Evolutionary conservation across 2,797 vertebrate species (phyloP), one percentile per base, ranked within the genome.

Genomic region (Diceros bicornis): DNA sequence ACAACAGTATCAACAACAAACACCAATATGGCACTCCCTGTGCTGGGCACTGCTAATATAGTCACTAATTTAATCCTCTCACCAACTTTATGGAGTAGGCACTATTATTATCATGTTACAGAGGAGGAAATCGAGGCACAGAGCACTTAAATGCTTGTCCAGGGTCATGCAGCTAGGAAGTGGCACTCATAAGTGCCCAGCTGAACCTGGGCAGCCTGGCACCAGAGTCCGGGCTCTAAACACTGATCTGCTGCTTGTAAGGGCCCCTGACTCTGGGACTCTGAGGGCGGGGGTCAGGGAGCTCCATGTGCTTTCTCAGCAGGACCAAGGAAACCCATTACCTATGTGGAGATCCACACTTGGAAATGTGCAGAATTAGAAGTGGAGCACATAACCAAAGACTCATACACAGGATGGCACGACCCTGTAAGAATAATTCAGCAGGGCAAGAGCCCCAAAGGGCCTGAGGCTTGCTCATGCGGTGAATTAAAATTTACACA

Each of bases 361-460:
- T 94, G 84, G 82, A 94, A 96, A 97, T 41, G 37, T 62, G 55
- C 66, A 86, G 79, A 87, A 96, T 95, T 91, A 85, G 84, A 92
- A 95, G 92, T 37, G 0, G 47, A 81, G 66, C 86, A 87, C 83
- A 95, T 64, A 78, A 89, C 64, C 84, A 74, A 96, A 95, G 94
- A 75, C 61, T 91, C 75, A 55, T 21, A 50, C 57, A 32, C 59
- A 64, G 25, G 71, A 66, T 83, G 68, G 55, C 32, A 50, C 6
- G 17, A 94, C 62, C 62, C 77, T 34, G 0, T n/a, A 77, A 95
- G 96, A 97, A 78, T 82, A 97, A 97, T 90, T 96, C 97, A 97
- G 37, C 87, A 81, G 82, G 69, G 86, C 61, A 57, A 95, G 96
- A 78, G 77, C 77, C 93, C 83, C 97, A 79, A 89, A 84, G 71